A percentile compares a stretch with the other conserved stretches of the same genome.
These are phyloP conservation scores for Chionoecetes opilio DNA, from an alignment of 1,140 invertebrate species.

Conservation along the genomic window DNA sequence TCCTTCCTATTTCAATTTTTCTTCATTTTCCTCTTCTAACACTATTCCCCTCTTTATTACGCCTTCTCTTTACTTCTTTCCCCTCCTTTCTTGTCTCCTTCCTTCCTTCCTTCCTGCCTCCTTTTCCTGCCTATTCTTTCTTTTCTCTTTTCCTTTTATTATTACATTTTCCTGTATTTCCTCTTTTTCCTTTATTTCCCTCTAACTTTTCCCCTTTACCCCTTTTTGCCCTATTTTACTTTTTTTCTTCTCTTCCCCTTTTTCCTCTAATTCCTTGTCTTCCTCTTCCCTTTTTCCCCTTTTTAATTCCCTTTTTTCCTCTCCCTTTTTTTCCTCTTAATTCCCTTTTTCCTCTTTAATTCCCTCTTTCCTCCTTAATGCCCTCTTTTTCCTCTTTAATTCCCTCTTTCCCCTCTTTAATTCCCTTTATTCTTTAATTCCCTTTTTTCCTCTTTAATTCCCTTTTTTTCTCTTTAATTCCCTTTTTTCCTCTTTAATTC, in stretches of 20 bases:
- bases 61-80: too few species aligned
- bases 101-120: too few species aligned
- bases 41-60: too few species aligned
- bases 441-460: background rate
- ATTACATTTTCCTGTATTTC: too few species aligned
- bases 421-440: background rate
- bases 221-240: background rate
- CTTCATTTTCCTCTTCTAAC: too few species aligned
- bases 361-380: background rate
- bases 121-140: too few species aligned
- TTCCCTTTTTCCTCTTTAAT: background rate
- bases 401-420: background rate
- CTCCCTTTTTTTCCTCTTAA: background rate
- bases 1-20: too few species aligned
- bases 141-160: background rate
- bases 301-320: too few species aligned
- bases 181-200: background rate
- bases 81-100: too few species aligned
- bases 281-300: too few species aligned
- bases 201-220: background rate
- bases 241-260: background rate
- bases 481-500: background rate
- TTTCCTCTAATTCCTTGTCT: too few species aligned
- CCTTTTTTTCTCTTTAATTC: background rate
- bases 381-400: background rate